These are phyloP conservation scores for Caenorhabditis sinica DNA, from an alignment of 2,888 invertebrate species.

Conservation along the genomic window DNA sequence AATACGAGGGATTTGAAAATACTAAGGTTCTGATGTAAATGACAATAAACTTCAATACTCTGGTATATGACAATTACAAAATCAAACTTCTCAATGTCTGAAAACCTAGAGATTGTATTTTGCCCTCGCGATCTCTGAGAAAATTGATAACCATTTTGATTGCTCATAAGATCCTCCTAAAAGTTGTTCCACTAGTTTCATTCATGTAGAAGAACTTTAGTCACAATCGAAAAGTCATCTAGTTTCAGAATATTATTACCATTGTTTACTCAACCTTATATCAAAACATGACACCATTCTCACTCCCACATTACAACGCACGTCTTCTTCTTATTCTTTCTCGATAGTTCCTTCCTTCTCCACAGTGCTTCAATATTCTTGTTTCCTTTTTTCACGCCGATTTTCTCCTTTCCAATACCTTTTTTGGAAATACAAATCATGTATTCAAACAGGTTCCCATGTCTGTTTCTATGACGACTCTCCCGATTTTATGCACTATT, in stretches of 20 bases:
- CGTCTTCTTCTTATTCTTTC: slow-evolving; percentile 7
- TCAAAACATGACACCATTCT: slow-evolving; percentile 37
- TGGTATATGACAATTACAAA: too few relatives aligned
- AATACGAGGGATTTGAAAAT: too few relatives aligned
- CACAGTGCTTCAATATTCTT: slow-evolving; percentile 39
- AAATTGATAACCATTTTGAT: too few relatives aligned
- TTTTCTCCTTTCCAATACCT: slow-evolving; percentile 37
- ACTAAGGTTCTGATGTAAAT: too few relatives aligned
- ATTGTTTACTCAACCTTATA: slow-evolving; percentile 19
- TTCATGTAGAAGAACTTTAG: background rate
- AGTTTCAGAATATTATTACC: slow-evolving; percentile 11
- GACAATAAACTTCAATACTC: too few relatives aligned
- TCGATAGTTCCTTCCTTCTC: background rate
- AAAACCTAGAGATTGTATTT: too few relatives aligned
- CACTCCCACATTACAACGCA: slow-evolving; percentile 6
- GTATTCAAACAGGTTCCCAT: slow-evolving; percentile 37
- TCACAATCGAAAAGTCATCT: background rate
- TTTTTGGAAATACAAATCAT: slow-evolving; percentile 37
- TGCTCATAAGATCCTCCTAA: too few relatives aligned
- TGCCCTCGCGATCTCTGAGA: too few relatives aligned
- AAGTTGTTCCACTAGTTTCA: too few relatives aligned
- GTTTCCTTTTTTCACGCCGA: slow-evolving; percentile 36
- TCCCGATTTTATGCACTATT: slow-evolving; percentile 24
- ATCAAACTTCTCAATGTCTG: too few relatives aligned
- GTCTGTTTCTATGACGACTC: slow-evolving; percentile 8